phyloP scores from a whole-genome alignment of 2,888 invertebrate genomes.

The Andrena praecox region DNA sequence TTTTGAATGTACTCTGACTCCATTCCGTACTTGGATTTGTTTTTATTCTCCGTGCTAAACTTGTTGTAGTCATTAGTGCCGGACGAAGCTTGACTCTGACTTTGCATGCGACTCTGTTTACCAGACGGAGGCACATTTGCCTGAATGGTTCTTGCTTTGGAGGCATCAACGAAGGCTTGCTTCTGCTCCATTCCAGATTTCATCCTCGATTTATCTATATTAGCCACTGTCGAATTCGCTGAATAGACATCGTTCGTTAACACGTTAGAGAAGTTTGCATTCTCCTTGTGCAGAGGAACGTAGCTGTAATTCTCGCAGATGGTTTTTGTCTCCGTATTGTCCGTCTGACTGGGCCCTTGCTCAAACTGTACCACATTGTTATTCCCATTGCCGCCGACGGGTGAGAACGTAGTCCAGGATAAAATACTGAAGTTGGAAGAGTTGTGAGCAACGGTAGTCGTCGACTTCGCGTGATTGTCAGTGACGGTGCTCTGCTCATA shows the following conservation, averaged over 20 bases:
- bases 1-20: slow-evolving; percentile 81
- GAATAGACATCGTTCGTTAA: slow-evolving; percentile 71
- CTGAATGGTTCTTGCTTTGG: slow-evolving; percentile 77
- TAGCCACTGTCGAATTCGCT: slow-evolving; percentile 58
- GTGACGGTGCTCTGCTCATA: slow-evolving; percentile 77
- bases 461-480: slow-evolving; percentile 77
- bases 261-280: slow-evolving; percentile 69
- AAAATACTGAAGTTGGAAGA: slow-evolving; percentile 84
- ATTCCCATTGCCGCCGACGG: slow-evolving; percentile 69
- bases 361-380: slow-evolving; percentile 75
- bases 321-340: slow-evolving; percentile 75
- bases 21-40: slow-evolving; percentile 79
- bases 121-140: slow-evolving; percentile 64
- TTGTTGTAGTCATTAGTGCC: slow-evolving; percentile 76
- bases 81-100: slow-evolving; percentile 70
- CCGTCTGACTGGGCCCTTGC: slow-evolving; percentile 62
- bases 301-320: slow-evolving; percentile 81
- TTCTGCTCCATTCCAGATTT: slow-evolving; percentile 78
- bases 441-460: slow-evolving; percentile 81
- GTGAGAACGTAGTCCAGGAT: slow-evolving; percentile 84
- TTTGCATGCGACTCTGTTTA: slow-evolving; percentile 74
- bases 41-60: slow-evolving; percentile 76
- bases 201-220: slow-evolving; percentile 77
- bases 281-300: slow-evolving; percentile 78
- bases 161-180: slow-evolving; percentile 74